Base-by-base conservation (phyloP, 2,113 vertebrate genomes). In the Polyodon spathula region DNA sequence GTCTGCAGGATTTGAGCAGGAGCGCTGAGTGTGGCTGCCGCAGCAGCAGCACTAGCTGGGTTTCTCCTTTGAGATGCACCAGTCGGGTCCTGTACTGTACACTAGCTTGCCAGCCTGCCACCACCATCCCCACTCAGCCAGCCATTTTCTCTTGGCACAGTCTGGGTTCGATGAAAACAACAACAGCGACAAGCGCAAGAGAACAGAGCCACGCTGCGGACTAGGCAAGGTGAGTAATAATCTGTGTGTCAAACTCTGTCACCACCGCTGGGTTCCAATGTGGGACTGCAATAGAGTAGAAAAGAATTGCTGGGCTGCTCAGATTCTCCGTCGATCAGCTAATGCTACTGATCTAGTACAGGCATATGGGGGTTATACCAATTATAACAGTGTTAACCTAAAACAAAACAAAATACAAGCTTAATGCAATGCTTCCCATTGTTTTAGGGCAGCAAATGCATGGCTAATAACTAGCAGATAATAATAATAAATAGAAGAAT, bases 1-100 rank as follows among this genome's bases (percentile, higher is more conserved):
- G 81, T 70, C 76, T 76, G 75, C 81, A 77, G 81, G 79, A 84
- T 79, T 75, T 65, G 73, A 62, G 63, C 77, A 73, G 66, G 66
- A 77, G 67, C 68, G 71, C 76, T 79, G 68, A 72, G 64, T 61
- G 64, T 74, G 73, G 69, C 79, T 70, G 74, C 73, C 73, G 4
- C 44, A 46, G 44, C 44, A 78, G 73, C 27, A 27, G 27, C 27
- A 27, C 2, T 27, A 27, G 27, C 27, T 27, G 27, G 27, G 27
- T 27, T 27, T 27, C 2, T 27, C 27, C 27, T 27, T 27, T 27
- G 27, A 27, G 27, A 27, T 27, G 27, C 27, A 27, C 27, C 27
- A 27, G 27, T 3, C 27, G 27, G 27, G 27, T 27, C 27, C 27
- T 27, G 27, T 27, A 3, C 27, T 27, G 27, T 27, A 27, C 27